These are phyloP conservation scores for Platorchestia sp. DNA, from an alignment of 1,140 invertebrate genomes.

Conservation along the genomic window DNA sequence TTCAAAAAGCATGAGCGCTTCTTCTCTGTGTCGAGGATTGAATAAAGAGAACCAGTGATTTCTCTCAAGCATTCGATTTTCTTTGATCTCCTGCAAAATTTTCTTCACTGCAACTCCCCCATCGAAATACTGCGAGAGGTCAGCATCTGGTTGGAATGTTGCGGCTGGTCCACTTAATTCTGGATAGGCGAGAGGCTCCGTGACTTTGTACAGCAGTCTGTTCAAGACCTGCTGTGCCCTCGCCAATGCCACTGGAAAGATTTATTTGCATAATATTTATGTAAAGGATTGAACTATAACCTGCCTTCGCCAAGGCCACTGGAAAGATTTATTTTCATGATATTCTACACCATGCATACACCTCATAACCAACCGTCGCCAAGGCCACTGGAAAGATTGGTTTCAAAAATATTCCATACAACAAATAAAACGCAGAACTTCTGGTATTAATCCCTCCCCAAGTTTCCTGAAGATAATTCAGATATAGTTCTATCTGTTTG, in stretches of 20 bases:
- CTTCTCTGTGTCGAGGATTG: constrained; percentile 59
- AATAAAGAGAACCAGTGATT: constrained; percentile 63
- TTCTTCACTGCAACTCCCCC: constrained; percentile 45
- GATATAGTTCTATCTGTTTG: too few species aligned
- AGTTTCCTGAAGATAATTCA: too few species aligned
- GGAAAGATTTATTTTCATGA: constrained; percentile 66
- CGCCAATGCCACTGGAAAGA: neutral
- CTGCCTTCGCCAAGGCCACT: constrained; percentile 29
- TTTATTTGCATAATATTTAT: too few species aligned
- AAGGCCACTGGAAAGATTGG: neutral
- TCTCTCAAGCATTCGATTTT: constrained; percentile 52
- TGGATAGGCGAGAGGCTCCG: constrained; percentile 40
- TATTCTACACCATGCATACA: too few species aligned
- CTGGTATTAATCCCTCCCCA: too few species aligned
- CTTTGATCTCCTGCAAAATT: constrained; percentile 55
- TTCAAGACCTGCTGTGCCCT: constrained; percentile 61
- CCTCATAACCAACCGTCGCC: constrained; percentile 56
- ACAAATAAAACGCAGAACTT: too few species aligned
- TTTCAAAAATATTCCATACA: too few species aligned
- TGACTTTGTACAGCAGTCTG: constrained; percentile 55
- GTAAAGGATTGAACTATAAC: too few species aligned
- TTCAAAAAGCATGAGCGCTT: constrained; percentile 62
- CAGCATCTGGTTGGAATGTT: constrained; percentile 54
- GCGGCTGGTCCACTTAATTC: constrained; percentile 32
- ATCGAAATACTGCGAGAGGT: constrained; percentile 57